Percentiles rank a stretch among this genome's conserved stretches.
phyloP scores from a whole-genome alignment of 1,140 invertebrate species.

The Cyclargus thomasi region DNA sequence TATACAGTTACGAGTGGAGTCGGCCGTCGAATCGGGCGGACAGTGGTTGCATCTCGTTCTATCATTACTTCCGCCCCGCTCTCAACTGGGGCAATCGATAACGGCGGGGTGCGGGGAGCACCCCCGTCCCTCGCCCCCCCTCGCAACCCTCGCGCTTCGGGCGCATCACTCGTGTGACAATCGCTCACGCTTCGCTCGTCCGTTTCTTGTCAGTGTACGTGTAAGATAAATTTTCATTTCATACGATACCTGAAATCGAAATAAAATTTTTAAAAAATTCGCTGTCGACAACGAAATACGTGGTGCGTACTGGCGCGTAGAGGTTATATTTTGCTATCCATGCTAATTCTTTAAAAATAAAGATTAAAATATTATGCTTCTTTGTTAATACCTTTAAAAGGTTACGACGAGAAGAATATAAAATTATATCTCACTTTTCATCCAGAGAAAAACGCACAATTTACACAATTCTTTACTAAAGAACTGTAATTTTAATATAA shows the following conservation, averaged over 20 bases:
- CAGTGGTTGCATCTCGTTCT: constrained; percentile 71
- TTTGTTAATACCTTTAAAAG: too few species aligned
- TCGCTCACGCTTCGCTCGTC: constrained; percentile 52
- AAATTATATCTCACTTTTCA: too few species aligned
- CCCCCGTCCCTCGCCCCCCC: constrained; percentile 33
- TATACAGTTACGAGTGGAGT: constrained; percentile 59
- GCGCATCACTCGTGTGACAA: constrained; percentile 63
- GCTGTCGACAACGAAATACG: background rate
- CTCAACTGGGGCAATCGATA: constrained; percentile 74
- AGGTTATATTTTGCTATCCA: too few species aligned
- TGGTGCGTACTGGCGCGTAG: too few species aligned
- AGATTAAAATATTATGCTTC: too few species aligned
- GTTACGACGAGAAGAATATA: too few species aligned
- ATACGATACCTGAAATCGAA: constrained; percentile 3
- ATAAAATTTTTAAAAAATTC: background rate
- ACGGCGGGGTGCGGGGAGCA: constrained; percentile 40
- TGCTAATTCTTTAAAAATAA: too few species aligned
- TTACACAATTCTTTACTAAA: too few species aligned
- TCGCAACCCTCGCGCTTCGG: constrained; percentile 36
- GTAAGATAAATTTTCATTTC: constrained; percentile 16
- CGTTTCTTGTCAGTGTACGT: constrained; percentile 26
- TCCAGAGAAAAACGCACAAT: too few species aligned
- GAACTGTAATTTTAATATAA: too few species aligned
- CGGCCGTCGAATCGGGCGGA: constrained; percentile 43
- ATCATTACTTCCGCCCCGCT: constrained; percentile 70